phyloP scores from a whole-genome alignment of 1,140 invertebrate genomes.

The Drosophila kepulauana region DNA sequence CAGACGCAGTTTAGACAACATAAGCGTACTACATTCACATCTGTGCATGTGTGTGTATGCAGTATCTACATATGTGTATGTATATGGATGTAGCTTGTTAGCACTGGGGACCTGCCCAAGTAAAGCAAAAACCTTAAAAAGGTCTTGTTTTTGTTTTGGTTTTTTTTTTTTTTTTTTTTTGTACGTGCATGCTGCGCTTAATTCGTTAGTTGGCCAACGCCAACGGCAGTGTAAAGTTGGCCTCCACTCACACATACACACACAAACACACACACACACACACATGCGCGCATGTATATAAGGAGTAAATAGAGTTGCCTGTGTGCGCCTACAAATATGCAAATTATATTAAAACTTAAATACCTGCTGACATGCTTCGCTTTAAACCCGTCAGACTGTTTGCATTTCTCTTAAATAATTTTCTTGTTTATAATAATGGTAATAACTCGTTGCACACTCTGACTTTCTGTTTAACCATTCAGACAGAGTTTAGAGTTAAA shows the following conservation, averaged over 20 bases:
- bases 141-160: conserved; percentile 43
- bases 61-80: background rate
- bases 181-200: conserved; percentile 37
- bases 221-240: conserved; percentile 67
- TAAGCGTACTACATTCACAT: conserved; percentile 6
- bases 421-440: conserved; percentile 14
- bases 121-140: conserved; percentile 42
- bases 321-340: conserved; percentile 64
- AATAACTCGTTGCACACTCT: background rate
- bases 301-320: conserved; percentile 48
- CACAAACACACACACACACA: conserved; percentile 3
- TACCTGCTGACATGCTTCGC: conserved; percentile 69
- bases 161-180: conserved; percentile 42
- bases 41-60: background rate
- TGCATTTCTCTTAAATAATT: conserved; percentile 5
- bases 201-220: conserved; percentile 68
- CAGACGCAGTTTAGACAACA: conserved; percentile 33
- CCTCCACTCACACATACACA: conserved; percentile 41
- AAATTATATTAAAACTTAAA: conserved; percentile 72
- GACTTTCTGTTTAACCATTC: no score
- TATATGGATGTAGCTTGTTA: conserved; percentile 60
- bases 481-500: no score
- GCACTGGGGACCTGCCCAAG: conserved; percentile 54
- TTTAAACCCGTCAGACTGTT: conserved; percentile 46
- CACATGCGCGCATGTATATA: background rate